Base-by-base conservation (phyloP, 2,113 vertebrate species). In the Leiothrix lutea region DNA sequence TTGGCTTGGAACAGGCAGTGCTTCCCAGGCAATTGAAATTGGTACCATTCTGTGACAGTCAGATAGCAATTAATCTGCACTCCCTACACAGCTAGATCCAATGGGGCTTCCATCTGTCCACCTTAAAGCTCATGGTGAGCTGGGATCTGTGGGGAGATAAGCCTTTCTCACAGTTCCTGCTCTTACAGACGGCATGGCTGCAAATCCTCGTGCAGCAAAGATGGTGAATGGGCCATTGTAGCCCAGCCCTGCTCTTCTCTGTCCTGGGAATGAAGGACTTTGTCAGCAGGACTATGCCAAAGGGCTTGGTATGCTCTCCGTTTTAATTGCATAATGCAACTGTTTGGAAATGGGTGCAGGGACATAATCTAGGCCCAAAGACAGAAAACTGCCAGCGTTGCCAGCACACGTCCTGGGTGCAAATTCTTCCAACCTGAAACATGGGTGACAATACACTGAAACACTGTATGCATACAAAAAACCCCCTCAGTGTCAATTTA, bases 21-120 rank as follows among this genome's bases (percentile, higher is more conserved):
- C 86, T 95, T 94, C 64, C 79, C 61, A 83, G 79, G 88, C 85
- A 83, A 92, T 69, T 86, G 69, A 88, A 94, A 93, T 90, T 64
- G 88, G 86, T 96, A 56, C 56, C 3, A 0, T 84, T 93, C 86
- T 93, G 86, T 1, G 0, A 70, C 74, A 94, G 90, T 90, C 86
- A 93, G 82, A 88, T 29, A 93, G 72, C 69, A 94, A 96, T 93
- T 96, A 96, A 83, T 92, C 88, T 78, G 86, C 60, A 74, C 80
- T 94, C 94, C 38, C 26, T 88, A 61, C 67, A 75, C 85, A 84
- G 80, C 57, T 92, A 93, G 57, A 84, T 90, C 94, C 90, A 84
- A 15, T 95, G 90, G 90, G 95, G 72, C 80, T 96, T 94, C 92
- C 93, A 96, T 96, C 96, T 93, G 94, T 92, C 94, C 40, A 28